Percentiles rank a stretch among this genome's conserved stretches.
These are phyloP conservation scores for Cyanistes caeruleus DNA, from an alignment of 2,113 vertebrate genomes.

Conservation along the genomic window DNA sequence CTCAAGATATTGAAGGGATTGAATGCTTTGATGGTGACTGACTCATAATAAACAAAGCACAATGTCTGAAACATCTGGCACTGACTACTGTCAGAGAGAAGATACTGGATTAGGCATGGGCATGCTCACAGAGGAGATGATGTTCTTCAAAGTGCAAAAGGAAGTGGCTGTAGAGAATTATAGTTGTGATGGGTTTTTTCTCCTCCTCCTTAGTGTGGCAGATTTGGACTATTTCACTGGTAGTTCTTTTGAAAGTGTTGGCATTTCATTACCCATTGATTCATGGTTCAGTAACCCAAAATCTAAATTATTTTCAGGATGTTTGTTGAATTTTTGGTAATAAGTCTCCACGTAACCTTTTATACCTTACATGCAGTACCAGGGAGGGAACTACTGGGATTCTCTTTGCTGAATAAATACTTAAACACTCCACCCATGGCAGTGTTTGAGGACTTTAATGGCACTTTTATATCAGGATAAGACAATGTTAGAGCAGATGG, in stretches of 20 bases:
- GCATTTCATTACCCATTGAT: background rate
- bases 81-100: background rate
- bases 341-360: background rate
- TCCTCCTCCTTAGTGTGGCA: background rate
- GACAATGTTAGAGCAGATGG: background rate
- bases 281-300: background rate
- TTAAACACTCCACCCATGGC: background rate
- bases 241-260: background rate
- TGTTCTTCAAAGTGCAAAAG: background rate
- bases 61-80: background rate
- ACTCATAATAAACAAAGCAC: background rate
- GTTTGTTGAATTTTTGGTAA: background rate
- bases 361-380: background rate
- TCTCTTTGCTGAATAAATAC: background rate
- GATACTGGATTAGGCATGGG: background rate
- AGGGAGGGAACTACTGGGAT: background rate
- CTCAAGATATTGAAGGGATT: slow-evolving; percentile 27
- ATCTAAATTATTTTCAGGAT: background rate
- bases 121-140: background rate
- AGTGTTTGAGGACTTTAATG: background rate
- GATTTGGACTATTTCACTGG: background rate
- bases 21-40: background rate
- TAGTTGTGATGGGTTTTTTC: too few species aligned
- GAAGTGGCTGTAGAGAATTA: background rate
- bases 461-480: background rate